A percentile compares a stretch with the other conserved stretches of the same genome.
Evolutionary conservation across 2,888 invertebrate genomes (phyloP).

Genomic region (Drosophila rubida): DNA sequence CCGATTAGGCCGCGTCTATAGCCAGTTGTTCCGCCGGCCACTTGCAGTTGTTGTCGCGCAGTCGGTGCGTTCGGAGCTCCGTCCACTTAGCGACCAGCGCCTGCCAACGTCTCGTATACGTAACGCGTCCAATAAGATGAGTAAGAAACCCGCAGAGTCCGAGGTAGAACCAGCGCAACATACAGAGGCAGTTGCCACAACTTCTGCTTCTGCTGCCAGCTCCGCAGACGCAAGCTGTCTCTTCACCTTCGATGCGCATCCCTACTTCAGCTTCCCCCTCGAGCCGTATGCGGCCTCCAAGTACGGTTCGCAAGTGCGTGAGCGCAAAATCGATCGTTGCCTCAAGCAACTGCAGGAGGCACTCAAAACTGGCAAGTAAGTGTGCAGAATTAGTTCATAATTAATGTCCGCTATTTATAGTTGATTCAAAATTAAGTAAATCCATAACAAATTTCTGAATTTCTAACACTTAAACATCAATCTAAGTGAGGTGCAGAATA

Average conservation of each 20-base stretch:
- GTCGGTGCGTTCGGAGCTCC: conserved; percentile 59
- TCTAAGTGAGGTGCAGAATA: too few species aligned
- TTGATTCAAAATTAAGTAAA: too few species aligned
- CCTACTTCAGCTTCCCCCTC: conserved; percentile 54
- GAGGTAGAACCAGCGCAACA: background rate
- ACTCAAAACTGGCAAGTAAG: conserved; percentile 62
- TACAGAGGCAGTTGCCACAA: background rate
- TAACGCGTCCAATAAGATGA: conserved; percentile 41
- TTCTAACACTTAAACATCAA: too few species aligned
- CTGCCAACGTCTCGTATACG: conserved; percentile 56
- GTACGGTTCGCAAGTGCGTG: conserved; percentile 81
- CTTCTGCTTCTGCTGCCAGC: background rate
- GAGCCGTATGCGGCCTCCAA: conserved; percentile 63
- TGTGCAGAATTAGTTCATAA: background rate
- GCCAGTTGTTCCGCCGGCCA: conserved; percentile 35
- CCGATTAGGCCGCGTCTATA: conserved; percentile 24
- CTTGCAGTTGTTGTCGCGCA: conserved; percentile 58
- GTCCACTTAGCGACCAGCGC: background rate
- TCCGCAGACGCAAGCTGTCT: conserved; percentile 18
- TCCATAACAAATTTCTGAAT: too few species aligned
- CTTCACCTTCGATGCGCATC: conserved; percentile 65
- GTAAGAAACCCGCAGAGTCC: conserved; percentile 12
- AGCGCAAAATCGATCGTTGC: conserved; percentile 81
- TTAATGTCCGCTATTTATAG: background rate
- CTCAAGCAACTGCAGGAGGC: conserved; percentile 75